A percentile compares a stretch with the other conserved stretches of the same genome.
phyloP scores from a whole-genome alignment of 2,797 vertebrate species.

The Coilia nasus region DNA sequence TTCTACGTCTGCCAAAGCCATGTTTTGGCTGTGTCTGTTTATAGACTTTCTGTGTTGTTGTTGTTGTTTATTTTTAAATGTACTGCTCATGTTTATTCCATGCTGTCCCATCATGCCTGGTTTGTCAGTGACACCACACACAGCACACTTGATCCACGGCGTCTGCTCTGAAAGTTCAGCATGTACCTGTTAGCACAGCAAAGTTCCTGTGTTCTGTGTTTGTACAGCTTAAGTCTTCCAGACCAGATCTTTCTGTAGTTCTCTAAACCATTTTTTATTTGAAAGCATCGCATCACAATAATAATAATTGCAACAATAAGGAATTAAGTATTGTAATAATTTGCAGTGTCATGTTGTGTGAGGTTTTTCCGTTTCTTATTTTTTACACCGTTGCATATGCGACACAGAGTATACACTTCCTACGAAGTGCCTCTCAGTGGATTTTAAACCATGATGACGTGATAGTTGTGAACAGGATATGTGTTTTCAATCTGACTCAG shows the following conservation, averaged over 20 bases:
- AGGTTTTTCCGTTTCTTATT: neutral
- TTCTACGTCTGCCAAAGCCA: neutral
- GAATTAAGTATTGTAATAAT: neutral
- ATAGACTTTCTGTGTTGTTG: neutral
- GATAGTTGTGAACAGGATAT: constrained; percentile 1
- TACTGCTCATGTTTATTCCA: neutral
- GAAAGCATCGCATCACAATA: neutral
- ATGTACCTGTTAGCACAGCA: constrained; percentile 1
- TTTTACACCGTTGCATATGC: neutral
- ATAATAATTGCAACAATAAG: neutral
- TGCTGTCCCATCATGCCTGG: neutral
- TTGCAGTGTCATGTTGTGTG: neutral
- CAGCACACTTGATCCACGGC: neutral
- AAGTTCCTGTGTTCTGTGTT: neutral
- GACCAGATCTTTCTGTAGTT: neutral
- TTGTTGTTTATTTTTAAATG: neutral
- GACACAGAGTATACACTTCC: neutral
- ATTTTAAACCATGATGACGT: neutral
- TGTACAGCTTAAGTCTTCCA: neutral
- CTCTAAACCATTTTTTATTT: neutral
- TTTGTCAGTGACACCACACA: neutral
- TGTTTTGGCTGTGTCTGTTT: neutral
- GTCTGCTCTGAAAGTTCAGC: neutral
- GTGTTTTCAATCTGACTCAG: neutral
- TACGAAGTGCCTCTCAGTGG: neutral